These are phyloP conservation scores for Andrena bucephala DNA, from an alignment of 2,888 invertebrate genomes.

Conservation along the genomic window DNA sequence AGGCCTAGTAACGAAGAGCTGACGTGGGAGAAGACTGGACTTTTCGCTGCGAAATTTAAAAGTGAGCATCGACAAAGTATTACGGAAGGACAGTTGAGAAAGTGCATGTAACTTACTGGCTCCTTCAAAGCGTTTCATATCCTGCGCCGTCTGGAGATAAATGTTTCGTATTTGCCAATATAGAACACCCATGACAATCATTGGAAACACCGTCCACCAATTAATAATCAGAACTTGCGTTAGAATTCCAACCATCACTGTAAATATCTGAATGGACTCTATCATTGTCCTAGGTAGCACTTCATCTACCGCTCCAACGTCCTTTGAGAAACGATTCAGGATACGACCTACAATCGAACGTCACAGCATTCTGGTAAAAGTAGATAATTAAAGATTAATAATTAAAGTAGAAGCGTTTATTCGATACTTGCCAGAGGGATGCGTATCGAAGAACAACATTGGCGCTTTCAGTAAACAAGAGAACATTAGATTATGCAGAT, in stretches of 20 bases:
- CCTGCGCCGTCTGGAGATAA: conserved; percentile 90
- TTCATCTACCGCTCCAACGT: conserved; percentile 93
- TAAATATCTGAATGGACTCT: conserved; percentile 88
- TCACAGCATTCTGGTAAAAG: background rate
- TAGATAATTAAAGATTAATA: too few species aligned
- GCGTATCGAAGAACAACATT: conserved; percentile 93
- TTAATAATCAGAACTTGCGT: conserved; percentile 90
- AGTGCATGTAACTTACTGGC: conserved; percentile 81
- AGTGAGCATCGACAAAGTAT: too few species aligned
- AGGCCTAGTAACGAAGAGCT: conserved; percentile 95
- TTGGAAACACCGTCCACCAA: conserved; percentile 89
- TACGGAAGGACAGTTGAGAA: background rate
- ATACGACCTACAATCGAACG: conserved; percentile 88
- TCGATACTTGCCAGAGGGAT: conserved; percentile 89
- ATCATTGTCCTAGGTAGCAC: conserved; percentile 88
- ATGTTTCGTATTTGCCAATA: conserved; percentile 89
- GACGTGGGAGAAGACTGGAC: conserved; percentile 96
- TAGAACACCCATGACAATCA: conserved; percentile 87
- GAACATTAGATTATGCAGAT: conserved; percentile 93
- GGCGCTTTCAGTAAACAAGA: conserved; percentile 90
- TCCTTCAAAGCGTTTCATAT: conserved; percentile 89
- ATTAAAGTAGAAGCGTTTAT: background rate
- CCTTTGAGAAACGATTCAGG: conserved; percentile 94
- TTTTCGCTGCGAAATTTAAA: conserved; percentile 84
- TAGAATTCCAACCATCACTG: conserved; percentile 90